These are phyloP conservation scores for Ceramica pisi DNA, from an alignment of 2,888 invertebrate species.

Conservation along the genomic window DNA sequence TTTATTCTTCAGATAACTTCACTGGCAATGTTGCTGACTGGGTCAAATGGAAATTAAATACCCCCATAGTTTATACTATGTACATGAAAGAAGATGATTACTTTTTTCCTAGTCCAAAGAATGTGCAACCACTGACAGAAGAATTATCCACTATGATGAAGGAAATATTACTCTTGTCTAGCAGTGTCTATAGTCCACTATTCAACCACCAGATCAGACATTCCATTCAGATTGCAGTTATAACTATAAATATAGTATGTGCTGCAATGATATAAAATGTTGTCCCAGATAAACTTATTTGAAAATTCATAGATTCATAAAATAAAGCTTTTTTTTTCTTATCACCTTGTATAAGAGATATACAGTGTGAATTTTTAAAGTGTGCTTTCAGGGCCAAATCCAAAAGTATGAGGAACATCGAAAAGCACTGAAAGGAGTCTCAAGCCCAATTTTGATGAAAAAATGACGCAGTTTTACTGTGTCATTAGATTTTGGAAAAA, in stretches of 20 bases:
- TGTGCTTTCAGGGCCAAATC: too few species aligned
- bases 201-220: conserved; percentile 70
- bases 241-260: conserved; percentile 37
- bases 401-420: too few species aligned
- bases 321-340: neutral
- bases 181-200: conserved; percentile 82
- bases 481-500: too few species aligned
- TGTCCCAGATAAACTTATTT: neutral
- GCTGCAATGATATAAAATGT: conserved; percentile 20
- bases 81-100: conserved; percentile 74
- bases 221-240: conserved; percentile 20
- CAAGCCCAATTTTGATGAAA: too few species aligned
- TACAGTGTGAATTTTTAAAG: too few species aligned
- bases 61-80: conserved; percentile 82
- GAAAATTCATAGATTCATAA: neutral
- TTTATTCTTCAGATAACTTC: conserved; percentile 76
- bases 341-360: neutral
- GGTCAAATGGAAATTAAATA: conserved; percentile 83
- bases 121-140: conserved; percentile 72
- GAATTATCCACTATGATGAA: conserved; percentile 76
- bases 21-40: conserved; percentile 85
- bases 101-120: conserved; percentile 69
- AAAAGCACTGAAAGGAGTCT: too few species aligned
- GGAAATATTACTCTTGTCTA: conserved; percentile 76
- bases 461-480: too few species aligned